phyloP scores from a whole-genome alignment of 1,140 invertebrate species.

The Euwallacea similis region DNA sequence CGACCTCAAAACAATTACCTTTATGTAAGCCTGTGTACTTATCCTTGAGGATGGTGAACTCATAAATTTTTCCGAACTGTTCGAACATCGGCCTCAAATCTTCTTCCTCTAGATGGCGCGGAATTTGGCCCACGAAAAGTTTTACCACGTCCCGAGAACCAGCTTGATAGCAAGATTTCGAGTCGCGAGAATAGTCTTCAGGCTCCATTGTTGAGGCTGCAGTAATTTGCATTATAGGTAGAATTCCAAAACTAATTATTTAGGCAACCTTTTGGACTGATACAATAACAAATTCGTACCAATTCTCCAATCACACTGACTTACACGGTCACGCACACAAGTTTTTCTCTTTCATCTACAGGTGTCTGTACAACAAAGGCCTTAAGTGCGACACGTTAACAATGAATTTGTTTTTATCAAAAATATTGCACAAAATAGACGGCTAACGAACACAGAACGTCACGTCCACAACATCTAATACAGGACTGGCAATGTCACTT shows the following conservation, averaged over 20 bases:
- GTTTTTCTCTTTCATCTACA: neutral
- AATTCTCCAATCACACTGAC: too few species aligned
- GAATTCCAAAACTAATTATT: too few species aligned
- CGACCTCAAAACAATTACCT: constrained; percentile 59
- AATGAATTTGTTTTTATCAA: neutral
- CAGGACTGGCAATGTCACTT: constrained; percentile 51
- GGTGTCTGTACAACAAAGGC: constrained; percentile 1
- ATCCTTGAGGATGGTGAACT: constrained; percentile 90
- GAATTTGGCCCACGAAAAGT: constrained; percentile 92
- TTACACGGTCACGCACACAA: too few species aligned
- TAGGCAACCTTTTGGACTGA: too few species aligned
- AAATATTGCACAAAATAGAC: constrained; percentile 34
- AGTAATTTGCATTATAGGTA: constrained; percentile 48
- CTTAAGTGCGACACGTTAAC: neutral
- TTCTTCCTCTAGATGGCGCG: constrained; percentile 85
- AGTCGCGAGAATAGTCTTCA: constrained; percentile 10
- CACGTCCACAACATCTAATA: constrained; percentile 54
- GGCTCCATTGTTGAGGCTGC: constrained; percentile 40
- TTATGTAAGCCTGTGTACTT: constrained; percentile 93
- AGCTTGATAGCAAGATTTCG: constrained; percentile 23
- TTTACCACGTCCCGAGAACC: constrained; percentile 68
- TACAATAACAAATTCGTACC: too few species aligned
- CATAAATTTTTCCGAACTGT: constrained; percentile 90
- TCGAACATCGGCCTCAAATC: constrained; percentile 83
- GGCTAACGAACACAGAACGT: constrained; percentile 53